Conservation (phyloP, 1,140 invertebrate species). For the Drosophila nannoptera region DNA sequence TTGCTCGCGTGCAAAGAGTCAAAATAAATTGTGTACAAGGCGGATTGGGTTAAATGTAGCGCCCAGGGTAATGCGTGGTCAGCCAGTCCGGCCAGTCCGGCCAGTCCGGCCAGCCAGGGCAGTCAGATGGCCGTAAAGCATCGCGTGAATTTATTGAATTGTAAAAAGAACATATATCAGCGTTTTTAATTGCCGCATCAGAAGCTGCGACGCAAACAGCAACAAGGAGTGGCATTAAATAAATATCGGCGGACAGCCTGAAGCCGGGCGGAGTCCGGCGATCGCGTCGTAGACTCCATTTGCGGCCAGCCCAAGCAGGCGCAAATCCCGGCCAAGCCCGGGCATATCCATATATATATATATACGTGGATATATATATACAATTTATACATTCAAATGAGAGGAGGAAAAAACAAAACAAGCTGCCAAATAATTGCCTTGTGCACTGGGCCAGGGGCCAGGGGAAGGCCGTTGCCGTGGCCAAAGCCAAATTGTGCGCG, state of each 20-base stretch:
- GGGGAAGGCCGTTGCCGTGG: no score
- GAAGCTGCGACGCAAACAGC: slow-evolving; percentile 34
- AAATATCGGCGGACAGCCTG: slow-evolving; percentile 60
- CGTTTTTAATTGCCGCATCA: slow-evolving; percentile 71
- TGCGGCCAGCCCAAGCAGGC: no score
- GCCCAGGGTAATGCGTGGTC: slow-evolving; percentile 21
- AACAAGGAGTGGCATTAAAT: slow-evolving; percentile 41
- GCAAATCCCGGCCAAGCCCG: no score
- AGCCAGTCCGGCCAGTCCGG: background rate
- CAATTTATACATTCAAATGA: background rate
- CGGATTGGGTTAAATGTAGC: slow-evolving; percentile 55
- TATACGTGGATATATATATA: no score
- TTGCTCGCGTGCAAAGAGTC: slow-evolving; percentile 65
- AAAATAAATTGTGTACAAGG: slow-evolving; percentile 54
- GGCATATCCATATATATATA: no score
- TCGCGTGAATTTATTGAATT: slow-evolving; percentile 76
- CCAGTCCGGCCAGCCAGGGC: slow-evolving; percentile 1
- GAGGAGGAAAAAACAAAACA: slow-evolving; percentile 1
- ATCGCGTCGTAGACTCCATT: background rate
- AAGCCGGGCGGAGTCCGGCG: slow-evolving; percentile 37
- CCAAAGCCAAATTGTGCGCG: slow-evolving; percentile 20
- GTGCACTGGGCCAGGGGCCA: background rate
- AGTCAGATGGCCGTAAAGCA: slow-evolving; percentile 58
- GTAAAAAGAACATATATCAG: slow-evolving; percentile 77
- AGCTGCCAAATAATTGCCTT: slow-evolving; percentile 37